Base-by-base conservation (phyloP, 2,797 vertebrate genomes). In the Bradypus variegatus region DNA sequence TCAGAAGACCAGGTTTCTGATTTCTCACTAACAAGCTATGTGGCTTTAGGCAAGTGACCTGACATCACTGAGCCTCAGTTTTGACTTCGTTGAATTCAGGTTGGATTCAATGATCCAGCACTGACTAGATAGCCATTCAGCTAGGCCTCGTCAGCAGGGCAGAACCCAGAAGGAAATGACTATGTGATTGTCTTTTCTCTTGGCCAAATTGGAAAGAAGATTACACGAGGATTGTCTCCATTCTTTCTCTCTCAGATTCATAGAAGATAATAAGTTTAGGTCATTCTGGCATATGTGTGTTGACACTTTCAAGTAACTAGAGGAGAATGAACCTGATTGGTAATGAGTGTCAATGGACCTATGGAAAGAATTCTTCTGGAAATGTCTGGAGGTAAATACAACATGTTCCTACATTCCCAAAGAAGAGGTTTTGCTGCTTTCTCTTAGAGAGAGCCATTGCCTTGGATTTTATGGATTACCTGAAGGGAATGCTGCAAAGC, bases 11-110 rank as follows among this genome's bases (percentile, higher is more conserved):
- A 50, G 33, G 5, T n/a, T 93, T 88, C 80, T 72, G 13, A 72
- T 89, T 89, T 93, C 65, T 86, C 72, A 77, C 79, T 60, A 76
- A 69, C 60, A 75, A 94, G 75, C 12, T 94, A 25, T 70, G 41
- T 91, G 81, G 67, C 77, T 38, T 45, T 85, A 70, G 45, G 50
- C 79, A 92, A 86, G 41, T 85, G 65, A 77, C 31, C 69, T 29
- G 81, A 65, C 73, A 36, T 64, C 60, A 29, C 67, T 86, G 76
- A 75, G 9, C 64, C 75, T 92, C 69, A 45, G 38, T 78, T 86
- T 89, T 79, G 72, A 65, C 88, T 33, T 85, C 78, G 89, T 3
- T 87, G 85, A 86, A 89, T 53, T 75, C 79, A 90, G 50, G 11
- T 50, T 80, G 29, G 50, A 77, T 84, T 91, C 67, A 81, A 0